Percentiles rank a stretch among this genome's conserved stretches.
phyloP scores from a whole-genome alignment of 2,113 vertebrate species.

The Progne subis region DNA sequence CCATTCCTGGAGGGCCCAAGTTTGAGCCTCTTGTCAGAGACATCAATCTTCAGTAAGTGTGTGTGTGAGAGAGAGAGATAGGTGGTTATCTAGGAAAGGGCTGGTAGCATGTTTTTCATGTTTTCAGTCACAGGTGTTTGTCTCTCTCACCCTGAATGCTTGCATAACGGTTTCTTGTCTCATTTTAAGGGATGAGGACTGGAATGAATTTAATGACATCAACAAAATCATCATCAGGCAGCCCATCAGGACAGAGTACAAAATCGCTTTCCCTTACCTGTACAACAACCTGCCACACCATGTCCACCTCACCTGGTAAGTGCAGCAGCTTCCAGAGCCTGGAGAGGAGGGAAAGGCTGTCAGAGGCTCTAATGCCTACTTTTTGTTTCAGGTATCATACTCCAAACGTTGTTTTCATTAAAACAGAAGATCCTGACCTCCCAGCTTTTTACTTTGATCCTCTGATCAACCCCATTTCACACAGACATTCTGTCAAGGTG shows the following conservation, averaged over 20 bases:
- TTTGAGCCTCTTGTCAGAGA: conserved; percentile 97
- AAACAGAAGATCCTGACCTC: conserved; percentile 97
- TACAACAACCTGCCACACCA: conserved; percentile 99
- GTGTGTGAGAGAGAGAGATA: conserved; percentile 5
- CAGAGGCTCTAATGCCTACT: neutral
- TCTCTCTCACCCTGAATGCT: neutral
- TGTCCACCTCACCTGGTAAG: conserved; percentile 97
- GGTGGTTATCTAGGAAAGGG: neutral
- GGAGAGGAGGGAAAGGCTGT: neutral
- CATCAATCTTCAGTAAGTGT: conserved; percentile 95
- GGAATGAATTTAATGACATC: conserved; percentile 99
- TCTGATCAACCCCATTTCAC: conserved; percentile 97
- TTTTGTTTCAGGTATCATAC: conserved; percentile 89
- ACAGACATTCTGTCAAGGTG: conserved; percentile 97
- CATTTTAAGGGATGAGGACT: conserved; percentile 93
- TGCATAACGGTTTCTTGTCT: neutral
- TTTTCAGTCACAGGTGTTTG: neutral
- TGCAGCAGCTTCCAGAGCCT: neutral
- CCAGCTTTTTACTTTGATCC: conserved; percentile 99
- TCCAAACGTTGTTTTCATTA: conserved; percentile 98
- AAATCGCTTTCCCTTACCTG: conserved; percentile 96
- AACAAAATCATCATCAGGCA: conserved; percentile 99
- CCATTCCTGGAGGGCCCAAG: conserved; percentile 97
- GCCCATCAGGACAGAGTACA: conserved; percentile 97
- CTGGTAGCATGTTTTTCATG: rapidly evolving